Evolutionary conservation across 92 coral and sea anemone species (phyloP).

Genomic region (Epizoanthus illoricatus): DNA sequence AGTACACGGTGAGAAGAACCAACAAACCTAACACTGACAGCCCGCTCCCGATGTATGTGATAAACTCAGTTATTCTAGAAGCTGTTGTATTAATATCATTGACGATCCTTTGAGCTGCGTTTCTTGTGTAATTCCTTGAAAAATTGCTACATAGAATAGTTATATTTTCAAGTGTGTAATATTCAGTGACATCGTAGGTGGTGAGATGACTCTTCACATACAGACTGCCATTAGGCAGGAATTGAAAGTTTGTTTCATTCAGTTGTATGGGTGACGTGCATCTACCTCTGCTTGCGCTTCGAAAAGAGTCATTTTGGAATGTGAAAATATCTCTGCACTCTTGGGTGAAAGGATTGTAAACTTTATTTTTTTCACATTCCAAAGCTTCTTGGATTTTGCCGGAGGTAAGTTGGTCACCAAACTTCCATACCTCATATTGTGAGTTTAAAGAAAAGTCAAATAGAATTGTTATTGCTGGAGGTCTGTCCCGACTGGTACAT

Average conservation of each 20-base stretch:
- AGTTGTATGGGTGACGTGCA: background rate
- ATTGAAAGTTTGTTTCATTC: background rate
- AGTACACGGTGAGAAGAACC: constrained; percentile 23
- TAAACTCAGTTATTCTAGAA: background rate
- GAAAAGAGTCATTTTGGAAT: background rate
- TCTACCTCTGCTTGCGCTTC: background rate
- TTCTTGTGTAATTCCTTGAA: background rate
- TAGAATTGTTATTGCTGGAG: background rate
- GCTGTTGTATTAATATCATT: background rate
- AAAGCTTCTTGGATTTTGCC: background rate
- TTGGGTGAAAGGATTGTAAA: constrained; percentile 5
- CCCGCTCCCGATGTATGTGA: background rate
- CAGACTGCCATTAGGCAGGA: background rate
- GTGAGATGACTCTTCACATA: background rate
- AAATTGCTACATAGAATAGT: background rate
- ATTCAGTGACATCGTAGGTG: background rate
- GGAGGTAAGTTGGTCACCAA: background rate
- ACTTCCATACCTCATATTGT: background rate
- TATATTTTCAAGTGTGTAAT: background rate
- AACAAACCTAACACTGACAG: constrained; percentile 20
- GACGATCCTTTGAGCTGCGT: background rate
- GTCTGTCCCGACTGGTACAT: no score
- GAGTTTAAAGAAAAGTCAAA: background rate
- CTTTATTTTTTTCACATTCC: background rate
- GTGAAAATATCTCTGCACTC: background rate